Conservation (phyloP, 2,888 invertebrate genomes). For the Dione vanillae region DNA sequence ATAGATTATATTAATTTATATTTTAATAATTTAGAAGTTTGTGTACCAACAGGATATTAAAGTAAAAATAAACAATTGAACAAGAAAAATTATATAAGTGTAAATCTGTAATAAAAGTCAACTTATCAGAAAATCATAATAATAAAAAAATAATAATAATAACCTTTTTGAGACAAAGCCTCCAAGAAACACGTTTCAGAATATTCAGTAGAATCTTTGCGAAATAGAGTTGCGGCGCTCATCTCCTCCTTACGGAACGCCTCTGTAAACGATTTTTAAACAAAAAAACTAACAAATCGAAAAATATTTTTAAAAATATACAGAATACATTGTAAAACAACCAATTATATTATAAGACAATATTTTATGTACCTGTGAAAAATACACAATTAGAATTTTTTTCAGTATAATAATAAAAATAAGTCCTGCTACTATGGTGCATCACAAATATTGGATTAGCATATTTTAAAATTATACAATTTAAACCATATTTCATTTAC, state of each 20-base stretch:
- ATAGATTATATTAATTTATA: not conserved
- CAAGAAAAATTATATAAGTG: not conserved
- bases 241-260: slow-evolving; percentile 23
- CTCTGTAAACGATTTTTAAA: slow-evolving; percentile 25
- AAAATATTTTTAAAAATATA: not conserved
- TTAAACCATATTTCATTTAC: too few species aligned
- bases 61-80: not conserved
- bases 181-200: slow-evolving; percentile 38
- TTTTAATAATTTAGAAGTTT: too few species aligned
- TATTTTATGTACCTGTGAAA: too few species aligned
- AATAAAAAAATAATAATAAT: slow-evolving; percentile 39
- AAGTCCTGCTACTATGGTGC: too few species aligned
- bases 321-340: too few species aligned
- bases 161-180: slow-evolving; percentile 39
- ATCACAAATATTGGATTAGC: too few species aligned
- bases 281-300: not conserved
- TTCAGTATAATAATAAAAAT: too few species aligned
- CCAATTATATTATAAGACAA: too few species aligned
- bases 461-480: too few species aligned
- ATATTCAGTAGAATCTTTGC: slow-evolving; percentile 32
- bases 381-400: too few species aligned
- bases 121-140: too few species aligned
- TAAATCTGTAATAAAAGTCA: too few species aligned
- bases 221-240: slow-evolving; percentile 33
- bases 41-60: not conserved